These are phyloP conservation scores for Saccostrea glomerata DNA, from an alignment of 1,140 invertebrate genomes.

Conservation along the genomic window DNA sequence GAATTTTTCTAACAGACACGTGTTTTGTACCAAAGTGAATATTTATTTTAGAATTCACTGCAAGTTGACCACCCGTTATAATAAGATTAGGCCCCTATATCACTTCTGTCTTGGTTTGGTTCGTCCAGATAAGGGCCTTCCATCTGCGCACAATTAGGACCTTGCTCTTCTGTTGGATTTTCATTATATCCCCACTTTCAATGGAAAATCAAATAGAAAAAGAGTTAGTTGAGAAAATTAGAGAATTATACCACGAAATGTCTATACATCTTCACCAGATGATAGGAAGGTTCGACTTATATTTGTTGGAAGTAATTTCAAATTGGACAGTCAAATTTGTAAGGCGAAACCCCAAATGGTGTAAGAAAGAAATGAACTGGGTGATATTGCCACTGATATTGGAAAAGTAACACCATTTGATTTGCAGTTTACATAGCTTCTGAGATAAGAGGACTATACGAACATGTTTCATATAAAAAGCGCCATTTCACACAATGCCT, in stretches of 20 bases:
- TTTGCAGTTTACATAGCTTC: neutral
- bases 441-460: too few relatives aligned
- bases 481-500: too few relatives aligned
- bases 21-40: constrained; percentile 12
- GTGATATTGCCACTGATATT: neutral
- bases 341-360: neutral
- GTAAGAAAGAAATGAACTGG: neutral
- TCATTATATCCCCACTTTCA: constrained; percentile 9
- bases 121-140: constrained; percentile 17
- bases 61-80: neutral
- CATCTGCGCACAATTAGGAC: neutral
- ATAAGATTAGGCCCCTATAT: constrained; percentile 24
- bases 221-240: constrained; percentile 16
- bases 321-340: constrained; percentile 23
- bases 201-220: constrained; percentile 18
- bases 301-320: constrained; percentile 15
- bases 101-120: neutral
- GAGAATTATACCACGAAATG: constrained; percentile 15
- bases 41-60: constrained; percentile 29
- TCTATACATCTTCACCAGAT: neutral
- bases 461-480: too few relatives aligned
- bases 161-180: constrained; percentile 7
- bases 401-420: neutral
- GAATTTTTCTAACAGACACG: constrained; percentile 30
- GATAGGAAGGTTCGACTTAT: constrained; percentile 3